Conservation (phyloP, 2,797 vertebrate species). For the Falco peregrinus region DNA sequence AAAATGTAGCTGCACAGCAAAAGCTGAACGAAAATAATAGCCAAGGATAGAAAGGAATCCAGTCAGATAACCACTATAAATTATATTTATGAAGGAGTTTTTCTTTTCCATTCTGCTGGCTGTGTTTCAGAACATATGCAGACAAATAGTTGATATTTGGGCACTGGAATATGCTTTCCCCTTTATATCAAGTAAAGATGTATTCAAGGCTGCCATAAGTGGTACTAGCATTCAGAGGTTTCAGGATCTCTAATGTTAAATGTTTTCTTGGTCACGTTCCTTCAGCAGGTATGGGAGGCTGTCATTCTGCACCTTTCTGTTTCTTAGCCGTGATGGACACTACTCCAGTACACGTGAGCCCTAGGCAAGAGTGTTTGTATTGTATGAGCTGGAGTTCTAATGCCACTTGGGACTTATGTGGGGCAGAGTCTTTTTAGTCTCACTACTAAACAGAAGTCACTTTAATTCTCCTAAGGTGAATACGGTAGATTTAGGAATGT, state of each 20-base stretch:
- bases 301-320: too few relatives aligned
- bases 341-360: accelerated
- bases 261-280: not conserved
- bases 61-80: not conserved
- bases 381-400: not conserved
- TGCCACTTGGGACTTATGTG: not conserved
- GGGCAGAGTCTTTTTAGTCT: not conserved
- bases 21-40: not conserved
- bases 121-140: not conserved
- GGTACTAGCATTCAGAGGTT: not conserved
- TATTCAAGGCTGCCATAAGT: not conserved
- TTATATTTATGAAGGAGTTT: not conserved
- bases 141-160: not conserved
- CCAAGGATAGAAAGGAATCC: not conserved
- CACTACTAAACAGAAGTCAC: not conserved
- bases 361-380: accelerated
- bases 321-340: accelerated
- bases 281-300: not conserved
- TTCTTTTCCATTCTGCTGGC: not conserved
- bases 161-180: not conserved
- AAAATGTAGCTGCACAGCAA: not conserved
- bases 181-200: not conserved
- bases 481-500: not conserved
- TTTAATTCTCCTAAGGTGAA: not conserved
- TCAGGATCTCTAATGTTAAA: not conserved